phyloP scores from a whole-genome alignment of 2,797 vertebrate species.

The Anableps anableps region DNA sequence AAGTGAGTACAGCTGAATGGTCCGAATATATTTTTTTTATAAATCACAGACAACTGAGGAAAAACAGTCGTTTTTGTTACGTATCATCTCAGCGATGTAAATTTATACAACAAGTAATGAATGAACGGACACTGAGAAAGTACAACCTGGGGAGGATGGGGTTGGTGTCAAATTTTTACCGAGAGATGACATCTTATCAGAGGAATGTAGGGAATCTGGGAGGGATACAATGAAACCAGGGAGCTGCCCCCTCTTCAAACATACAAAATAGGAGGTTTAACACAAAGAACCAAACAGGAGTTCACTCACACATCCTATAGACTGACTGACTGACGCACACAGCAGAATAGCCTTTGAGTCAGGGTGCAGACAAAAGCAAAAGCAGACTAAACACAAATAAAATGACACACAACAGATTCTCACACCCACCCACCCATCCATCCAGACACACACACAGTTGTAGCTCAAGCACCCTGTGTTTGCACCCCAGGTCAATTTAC shows the following conservation, averaged over 20 bases:
- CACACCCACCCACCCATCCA: background rate
- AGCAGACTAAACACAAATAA: conserved; percentile 53
- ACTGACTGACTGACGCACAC: conserved; percentile 13
- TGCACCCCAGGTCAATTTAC: conserved; percentile 60
- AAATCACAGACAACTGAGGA: conserved; percentile 1
- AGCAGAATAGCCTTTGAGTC: conserved; percentile 36
- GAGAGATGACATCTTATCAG: conserved; percentile 68
- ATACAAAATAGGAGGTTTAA: conserved; percentile 37
- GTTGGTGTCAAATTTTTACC: conserved; percentile 16
- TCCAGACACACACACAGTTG: conserved; percentile 7
- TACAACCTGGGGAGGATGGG: background rate
- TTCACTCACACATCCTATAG: conserved; percentile 20
- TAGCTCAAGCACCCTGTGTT: conserved; percentile 30
- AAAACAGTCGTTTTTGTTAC: background rate
- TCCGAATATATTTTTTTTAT: background rate
- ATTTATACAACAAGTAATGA: background rate
- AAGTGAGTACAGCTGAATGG: background rate
- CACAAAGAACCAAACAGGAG: conserved; percentile 57
- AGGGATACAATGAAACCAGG: conserved; percentile 59
- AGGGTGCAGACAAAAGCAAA: conserved; percentile 41
- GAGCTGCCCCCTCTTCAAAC: conserved; percentile 28
- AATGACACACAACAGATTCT: conserved; percentile 33
- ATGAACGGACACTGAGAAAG: background rate
- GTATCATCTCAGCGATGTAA: background rate
- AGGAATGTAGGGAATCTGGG: conserved; percentile 71